Percentiles rank a stretch among this genome's conserved stretches.
phyloP scores from a whole-genome alignment of 1,140 invertebrate species.

The Aplysia californica region DNA sequence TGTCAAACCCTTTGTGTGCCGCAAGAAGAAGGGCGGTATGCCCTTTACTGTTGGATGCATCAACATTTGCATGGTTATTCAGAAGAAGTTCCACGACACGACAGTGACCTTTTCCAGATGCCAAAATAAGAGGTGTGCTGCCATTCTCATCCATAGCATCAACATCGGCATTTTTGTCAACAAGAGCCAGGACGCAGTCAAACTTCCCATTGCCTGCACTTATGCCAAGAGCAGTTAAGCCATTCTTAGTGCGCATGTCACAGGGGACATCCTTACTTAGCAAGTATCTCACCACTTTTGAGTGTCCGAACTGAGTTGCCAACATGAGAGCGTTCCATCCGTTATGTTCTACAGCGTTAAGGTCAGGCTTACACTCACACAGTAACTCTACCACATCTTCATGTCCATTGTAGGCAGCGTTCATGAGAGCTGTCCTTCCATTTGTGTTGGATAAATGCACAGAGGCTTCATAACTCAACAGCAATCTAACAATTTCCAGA shows the following conservation, averaged over 20 bases:
- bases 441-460: slow-evolving; percentile 13
- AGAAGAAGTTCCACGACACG: slow-evolving; percentile 19
- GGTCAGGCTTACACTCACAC: not conserved
- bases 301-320: slow-evolving; percentile 24
- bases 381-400: slow-evolving; percentile 11
- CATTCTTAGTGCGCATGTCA: slow-evolving; percentile 11
- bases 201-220: slow-evolving; percentile 18
- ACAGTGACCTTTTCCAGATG: slow-evolving; percentile 10
- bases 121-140: slow-evolving; percentile 13
- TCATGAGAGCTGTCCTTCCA: slow-evolving; percentile 30
- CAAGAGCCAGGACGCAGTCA: slow-evolving; percentile 1
- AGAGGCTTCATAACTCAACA: slow-evolving; percentile 22
- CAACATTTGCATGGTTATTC: slow-evolving; percentile 1
- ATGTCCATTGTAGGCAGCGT: slow-evolving; percentile 26
- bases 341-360: slow-evolving; percentile 17
- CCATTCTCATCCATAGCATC: slow-evolving; percentile 16
- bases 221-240: slow-evolving; percentile 10
- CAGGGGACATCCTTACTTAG: not conserved
- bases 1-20: not conserved
- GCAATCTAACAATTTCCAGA: slow-evolving; percentile 7
- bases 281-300: slow-evolving; percentile 7
- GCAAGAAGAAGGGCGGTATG: not conserved
- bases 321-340: slow-evolving; percentile 34
- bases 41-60: slow-evolving; percentile 11
- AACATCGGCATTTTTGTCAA: slow-evolving; percentile 19